phyloP scores from a whole-genome alignment of 2,888 invertebrate species.

The Rapana venosa region DNA sequence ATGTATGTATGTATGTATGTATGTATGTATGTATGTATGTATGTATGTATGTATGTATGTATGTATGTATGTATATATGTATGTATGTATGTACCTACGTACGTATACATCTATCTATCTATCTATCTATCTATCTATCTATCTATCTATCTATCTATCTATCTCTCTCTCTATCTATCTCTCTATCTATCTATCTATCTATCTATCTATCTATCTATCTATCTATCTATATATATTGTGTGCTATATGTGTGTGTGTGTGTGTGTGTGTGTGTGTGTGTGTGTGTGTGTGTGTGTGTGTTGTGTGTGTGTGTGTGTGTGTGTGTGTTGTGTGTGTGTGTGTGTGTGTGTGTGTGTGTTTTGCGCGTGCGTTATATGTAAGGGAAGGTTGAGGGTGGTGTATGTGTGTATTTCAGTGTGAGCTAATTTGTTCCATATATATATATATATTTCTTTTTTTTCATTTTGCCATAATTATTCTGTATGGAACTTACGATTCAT shows the following conservation, averaged over 20 bases:
- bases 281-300: constrained; percentile 26
- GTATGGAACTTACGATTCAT: too few species aligned
- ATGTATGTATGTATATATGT: constrained; percentile 15
- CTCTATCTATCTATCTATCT: too few species aligned
- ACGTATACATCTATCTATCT: constrained; percentile 6
- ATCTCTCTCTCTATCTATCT: too few species aligned
- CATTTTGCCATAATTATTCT: too few species aligned
- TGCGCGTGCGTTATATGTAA: too few species aligned
- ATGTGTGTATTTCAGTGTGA: not conserved
- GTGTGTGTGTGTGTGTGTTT: not conserved
- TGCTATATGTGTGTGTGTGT: constrained; percentile 29
- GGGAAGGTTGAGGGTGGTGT: not conserved
- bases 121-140: constrained; percentile 25
- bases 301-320: constrained; percentile 38
- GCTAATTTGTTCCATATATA: not conserved
- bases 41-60: not conserved
- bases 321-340: not conserved
- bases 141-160: constrained; percentile 18
- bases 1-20: not conserved
- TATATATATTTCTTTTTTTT: not conserved
- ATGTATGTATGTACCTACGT: constrained; percentile 38
- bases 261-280: constrained; percentile 29
- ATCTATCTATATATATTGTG: too few species aligned
- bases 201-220: not conserved
- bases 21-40: not conserved